phyloP scores from a whole-genome alignment of 2,888 invertebrate species.

The Linyphia triangularis region DNA sequence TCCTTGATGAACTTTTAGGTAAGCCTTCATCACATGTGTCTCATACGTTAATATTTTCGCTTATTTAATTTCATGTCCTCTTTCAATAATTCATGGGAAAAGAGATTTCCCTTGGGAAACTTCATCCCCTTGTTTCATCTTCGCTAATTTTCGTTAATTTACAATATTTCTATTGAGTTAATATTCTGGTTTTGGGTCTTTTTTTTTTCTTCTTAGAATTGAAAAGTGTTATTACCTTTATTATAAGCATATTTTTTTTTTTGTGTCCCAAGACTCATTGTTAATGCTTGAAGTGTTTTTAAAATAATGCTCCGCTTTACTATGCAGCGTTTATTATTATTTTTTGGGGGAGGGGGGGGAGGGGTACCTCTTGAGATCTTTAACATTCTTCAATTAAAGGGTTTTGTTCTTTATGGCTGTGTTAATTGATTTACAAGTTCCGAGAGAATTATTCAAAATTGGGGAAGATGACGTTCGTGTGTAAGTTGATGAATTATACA shows the following conservation, averaged over 20 bases:
- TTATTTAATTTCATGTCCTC: slow-evolving; percentile 70
- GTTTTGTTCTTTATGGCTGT: background rate
- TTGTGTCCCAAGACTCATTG: background rate
- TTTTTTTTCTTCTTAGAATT: background rate
- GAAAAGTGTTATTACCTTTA: background rate
- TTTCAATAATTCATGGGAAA: slow-evolving; percentile 65
- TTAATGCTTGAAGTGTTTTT: background rate
- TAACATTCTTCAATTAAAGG: background rate
- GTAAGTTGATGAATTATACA: background rate
- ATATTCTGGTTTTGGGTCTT: background rate
- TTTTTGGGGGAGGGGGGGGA: too few relatives aligned
- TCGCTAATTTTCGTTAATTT: slow-evolving; percentile 58
- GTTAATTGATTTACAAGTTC: background rate
- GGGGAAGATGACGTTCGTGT: background rate
- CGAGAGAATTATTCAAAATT: too few relatives aligned
- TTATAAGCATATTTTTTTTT: slow-evolving; percentile 10
- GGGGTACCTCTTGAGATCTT: background rate
- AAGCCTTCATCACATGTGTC: background rate
- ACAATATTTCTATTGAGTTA: background rate
- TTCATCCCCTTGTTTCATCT: slow-evolving; percentile 22
- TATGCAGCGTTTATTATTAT: background rate
- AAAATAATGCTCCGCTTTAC: background rate
- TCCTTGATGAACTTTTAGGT: slow-evolving; percentile 60
- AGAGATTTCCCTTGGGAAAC: slow-evolving; percentile 59
- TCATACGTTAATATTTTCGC: slow-evolving; percentile 58